Evolutionary conservation across 2,113 vertebrate genomes (phyloP).

Genomic region (Rafetus swinhoei): DNA sequence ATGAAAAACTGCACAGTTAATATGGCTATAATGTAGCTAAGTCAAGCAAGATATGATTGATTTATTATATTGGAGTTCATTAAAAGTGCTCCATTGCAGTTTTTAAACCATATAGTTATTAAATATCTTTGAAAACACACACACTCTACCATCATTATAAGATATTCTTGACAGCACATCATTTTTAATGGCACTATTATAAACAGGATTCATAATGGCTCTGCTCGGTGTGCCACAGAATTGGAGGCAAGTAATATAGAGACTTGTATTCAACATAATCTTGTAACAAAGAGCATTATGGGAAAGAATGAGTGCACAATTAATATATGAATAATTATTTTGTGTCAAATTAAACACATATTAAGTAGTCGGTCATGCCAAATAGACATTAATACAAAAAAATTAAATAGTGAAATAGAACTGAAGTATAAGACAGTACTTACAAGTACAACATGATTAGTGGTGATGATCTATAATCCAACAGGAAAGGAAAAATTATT

Average conservation of each 20-base stretch:
- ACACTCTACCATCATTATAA: constrained; percentile 68
- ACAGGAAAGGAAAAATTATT: constrained; percentile 63
- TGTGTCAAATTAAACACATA: not conserved
- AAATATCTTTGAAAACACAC: constrained; percentile 74
- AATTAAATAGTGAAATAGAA: constrained; percentile 52
- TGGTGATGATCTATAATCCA: constrained; percentile 67
- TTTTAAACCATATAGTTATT: constrained; percentile 73
- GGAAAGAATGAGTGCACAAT: constrained; percentile 55
- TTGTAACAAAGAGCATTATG: constrained; percentile 37
- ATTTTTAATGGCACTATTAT: constrained; percentile 77
- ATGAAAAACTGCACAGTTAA: constrained; percentile 59
- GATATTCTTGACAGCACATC: constrained; percentile 75
- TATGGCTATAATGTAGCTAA: constrained; percentile 46
- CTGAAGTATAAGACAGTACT: constrained; percentile 47
- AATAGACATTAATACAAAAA: constrained; percentile 47
- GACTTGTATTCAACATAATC: constrained; percentile 29
- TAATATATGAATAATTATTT: constrained; percentile 69
- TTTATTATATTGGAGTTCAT: constrained; percentile 74
- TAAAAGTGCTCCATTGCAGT: constrained; percentile 71
- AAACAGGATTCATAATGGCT: constrained; percentile 71
- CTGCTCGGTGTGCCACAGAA: constrained; percentile 61
- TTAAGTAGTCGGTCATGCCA: constrained; percentile 37
- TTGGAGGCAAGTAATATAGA: constrained; percentile 41
- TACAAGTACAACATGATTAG: constrained; percentile 43
- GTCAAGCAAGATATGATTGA: constrained; percentile 67